phyloP scores from a whole-genome alignment of 2,113 vertebrate species.

The Gallinago paraguaiae region DNA sequence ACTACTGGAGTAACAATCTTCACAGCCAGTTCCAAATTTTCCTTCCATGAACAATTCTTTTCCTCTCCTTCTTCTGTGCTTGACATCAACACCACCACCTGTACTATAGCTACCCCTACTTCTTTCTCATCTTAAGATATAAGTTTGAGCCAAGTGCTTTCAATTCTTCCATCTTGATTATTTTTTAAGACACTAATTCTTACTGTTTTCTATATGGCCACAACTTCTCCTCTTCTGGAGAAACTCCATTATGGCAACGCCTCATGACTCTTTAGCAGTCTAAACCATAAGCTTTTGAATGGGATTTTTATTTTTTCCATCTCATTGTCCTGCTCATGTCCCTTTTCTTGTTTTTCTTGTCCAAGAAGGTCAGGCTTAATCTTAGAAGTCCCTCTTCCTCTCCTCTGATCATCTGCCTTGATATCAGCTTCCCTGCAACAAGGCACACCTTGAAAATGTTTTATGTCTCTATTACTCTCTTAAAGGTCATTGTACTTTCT shows the following conservation, averaged over 20 bases:
- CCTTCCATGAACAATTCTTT: constrained; percentile 40
- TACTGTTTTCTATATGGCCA: not conserved
- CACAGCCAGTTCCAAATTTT: constrained; percentile 8
- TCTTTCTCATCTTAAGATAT: not conserved
- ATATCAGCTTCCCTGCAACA: not conserved
- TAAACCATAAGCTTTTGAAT: not conserved
- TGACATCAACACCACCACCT: not conserved
- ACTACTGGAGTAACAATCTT: not conserved
- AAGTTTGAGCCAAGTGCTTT: not conserved
- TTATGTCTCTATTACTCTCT: not conserved
- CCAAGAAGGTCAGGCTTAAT: not conserved
- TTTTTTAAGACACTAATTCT: constrained; percentile 6
- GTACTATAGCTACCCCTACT: not conserved
- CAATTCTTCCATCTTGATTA: not conserved
- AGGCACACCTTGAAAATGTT: not conserved
- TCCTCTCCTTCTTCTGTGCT: not conserved
- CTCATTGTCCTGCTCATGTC: not conserved
- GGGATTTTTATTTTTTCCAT: not conserved
- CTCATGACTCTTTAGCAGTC: not conserved
- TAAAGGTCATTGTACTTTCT: not conserved
- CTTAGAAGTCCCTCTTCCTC: not conserved
- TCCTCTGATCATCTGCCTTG: not conserved
- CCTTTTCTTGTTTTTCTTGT: not conserved
- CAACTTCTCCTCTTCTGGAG: not conserved
- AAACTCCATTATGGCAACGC: not conserved